Conservation (phyloP, 2,797 vertebrate genomes). For the Hybognathus amarus region DNA sequence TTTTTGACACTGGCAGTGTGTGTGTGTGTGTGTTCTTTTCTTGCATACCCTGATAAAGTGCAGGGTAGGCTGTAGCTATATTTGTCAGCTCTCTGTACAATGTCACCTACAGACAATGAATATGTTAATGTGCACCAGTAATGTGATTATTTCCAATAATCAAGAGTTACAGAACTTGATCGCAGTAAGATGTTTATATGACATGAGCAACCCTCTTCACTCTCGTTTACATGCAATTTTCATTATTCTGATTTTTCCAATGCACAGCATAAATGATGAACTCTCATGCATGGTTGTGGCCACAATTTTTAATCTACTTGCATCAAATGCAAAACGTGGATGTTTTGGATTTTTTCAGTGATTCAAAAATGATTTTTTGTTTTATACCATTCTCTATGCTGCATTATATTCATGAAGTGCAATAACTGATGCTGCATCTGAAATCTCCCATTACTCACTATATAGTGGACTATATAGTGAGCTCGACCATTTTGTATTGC, state of each 20-base stretch:
- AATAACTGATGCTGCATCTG: no score
- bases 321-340: background rate
- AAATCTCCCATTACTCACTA: no score
- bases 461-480: no score
- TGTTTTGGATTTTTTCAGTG: background rate
- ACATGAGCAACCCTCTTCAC: background rate
- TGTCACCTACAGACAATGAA: slow-evolving; percentile 30
- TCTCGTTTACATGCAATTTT: background rate
- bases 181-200: background rate
- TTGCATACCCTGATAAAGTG: background rate
- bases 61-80: background rate
- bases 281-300: background rate
- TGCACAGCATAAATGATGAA: background rate
- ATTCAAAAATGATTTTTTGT: background rate
- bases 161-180: background rate
- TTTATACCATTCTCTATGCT: background rate
- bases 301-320: background rate
- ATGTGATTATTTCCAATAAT: background rate
- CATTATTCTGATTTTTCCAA: background rate
- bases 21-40: background rate
- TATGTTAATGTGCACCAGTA: background rate
- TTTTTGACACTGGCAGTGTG: slow-evolving; percentile 7
- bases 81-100: slow-evolving; percentile 26
- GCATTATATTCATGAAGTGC: background rate
- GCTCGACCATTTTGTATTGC: no score